Evolutionary conservation across 2,113 vertebrate genomes (phyloP).

Genomic region (Lepisosteus oculatus): DNA sequence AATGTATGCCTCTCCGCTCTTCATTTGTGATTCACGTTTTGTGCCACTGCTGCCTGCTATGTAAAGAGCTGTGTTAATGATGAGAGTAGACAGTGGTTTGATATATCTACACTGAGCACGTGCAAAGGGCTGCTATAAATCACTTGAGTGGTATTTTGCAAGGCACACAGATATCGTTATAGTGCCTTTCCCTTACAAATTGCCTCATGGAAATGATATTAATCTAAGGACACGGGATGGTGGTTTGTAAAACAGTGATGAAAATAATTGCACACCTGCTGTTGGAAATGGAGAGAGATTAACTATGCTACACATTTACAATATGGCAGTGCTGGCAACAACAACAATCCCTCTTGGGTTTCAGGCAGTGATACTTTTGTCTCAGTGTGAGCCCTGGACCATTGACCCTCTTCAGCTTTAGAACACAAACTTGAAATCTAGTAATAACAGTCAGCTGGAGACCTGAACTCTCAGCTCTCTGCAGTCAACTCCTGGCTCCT

Average conservation of each 20-base stretch:
- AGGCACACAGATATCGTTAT: neutral
- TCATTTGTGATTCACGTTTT: no score
- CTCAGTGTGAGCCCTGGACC: no score
- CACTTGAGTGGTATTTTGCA: neutral
- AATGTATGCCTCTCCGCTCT: no score
- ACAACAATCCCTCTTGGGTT: no score
- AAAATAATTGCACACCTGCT: slow-evolving; percentile 13
- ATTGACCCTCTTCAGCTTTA: no score
- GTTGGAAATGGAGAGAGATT: neutral
- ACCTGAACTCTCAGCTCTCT: no score
- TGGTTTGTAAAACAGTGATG: neutral
- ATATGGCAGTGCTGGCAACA: no score
- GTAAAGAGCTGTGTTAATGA: slow-evolving; percentile 3
- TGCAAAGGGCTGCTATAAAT: neutral
- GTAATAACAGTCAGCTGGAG: no score
- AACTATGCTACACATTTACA: no score
- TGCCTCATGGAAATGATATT: slow-evolving; percentile 11
- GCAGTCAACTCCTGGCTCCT: no score
- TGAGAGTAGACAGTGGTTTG: neutral
- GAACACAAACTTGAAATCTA: no score
- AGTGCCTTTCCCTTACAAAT: neutral
- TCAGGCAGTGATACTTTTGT: no score
- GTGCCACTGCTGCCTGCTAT: neutral
- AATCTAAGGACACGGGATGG: neutral
- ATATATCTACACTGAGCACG: neutral